These are phyloP conservation scores for Neocrepidodera transversa DNA, from an alignment of 2,888 invertebrate species.

Conservation along the genomic window DNA sequence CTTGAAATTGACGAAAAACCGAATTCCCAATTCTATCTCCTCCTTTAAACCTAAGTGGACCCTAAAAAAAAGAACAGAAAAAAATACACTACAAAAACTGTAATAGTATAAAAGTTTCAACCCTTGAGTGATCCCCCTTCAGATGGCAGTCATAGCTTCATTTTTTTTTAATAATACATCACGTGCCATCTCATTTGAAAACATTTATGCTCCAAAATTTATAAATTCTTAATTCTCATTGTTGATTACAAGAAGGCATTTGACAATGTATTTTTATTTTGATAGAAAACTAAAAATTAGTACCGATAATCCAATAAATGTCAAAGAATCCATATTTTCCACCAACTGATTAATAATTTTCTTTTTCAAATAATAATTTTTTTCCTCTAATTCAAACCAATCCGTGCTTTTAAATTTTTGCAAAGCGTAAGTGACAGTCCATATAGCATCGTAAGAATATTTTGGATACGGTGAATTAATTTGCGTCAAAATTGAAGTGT, in stretches of 20 bases:
- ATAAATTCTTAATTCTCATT: too few species aligned
- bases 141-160: too few species aligned
- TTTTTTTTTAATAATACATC: too few species aligned
- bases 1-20: slow-evolving; percentile 88
- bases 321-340: slow-evolving; percentile 73
- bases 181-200: too few species aligned
- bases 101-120: too few species aligned
- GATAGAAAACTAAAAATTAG: too few species aligned
- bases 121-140: too few species aligned
- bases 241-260: too few species aligned
- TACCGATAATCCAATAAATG: slow-evolving; percentile 88
- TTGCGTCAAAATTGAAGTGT: too few species aligned
- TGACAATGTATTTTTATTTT: too few species aligned
- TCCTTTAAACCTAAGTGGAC: slow-evolving; percentile 87
- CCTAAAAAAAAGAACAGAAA: slow-evolving; percentile 65
- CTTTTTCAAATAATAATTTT: slow-evolving; percentile 77
- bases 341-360: slow-evolving; percentile 77
- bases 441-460: slow-evolving; percentile 89
- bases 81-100: slow-evolving; percentile 9
- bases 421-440: slow-evolving; percentile 85
- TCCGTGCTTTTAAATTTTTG: slow-evolving; percentile 69
- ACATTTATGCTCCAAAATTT: too few species aligned
- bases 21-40: slow-evolving; percentile 89
- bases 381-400: slow-evolving; percentile 54
- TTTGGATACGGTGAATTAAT: slow-evolving; percentile 72